Conservation (phyloP, 2,113 vertebrate species). For the Syrmaticus mikado region DNA sequence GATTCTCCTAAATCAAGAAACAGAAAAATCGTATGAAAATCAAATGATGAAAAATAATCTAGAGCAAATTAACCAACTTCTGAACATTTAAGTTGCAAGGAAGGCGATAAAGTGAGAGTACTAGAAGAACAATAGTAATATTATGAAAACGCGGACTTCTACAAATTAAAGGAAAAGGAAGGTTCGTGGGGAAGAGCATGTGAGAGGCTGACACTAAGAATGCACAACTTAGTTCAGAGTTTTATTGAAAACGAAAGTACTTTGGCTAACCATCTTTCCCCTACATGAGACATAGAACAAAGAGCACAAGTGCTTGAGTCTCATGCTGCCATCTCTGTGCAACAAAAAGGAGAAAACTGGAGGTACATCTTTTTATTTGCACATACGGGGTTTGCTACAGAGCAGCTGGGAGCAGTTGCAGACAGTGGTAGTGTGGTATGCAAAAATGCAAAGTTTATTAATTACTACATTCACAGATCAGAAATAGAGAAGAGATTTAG, state of each 20-base stretch:
- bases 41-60: not conserved
- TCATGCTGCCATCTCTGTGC: not conserved
- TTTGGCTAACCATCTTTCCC: not conserved
- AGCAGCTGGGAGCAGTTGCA: not conserved
- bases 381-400: not conserved
- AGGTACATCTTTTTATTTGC: not conserved
- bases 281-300: not conserved
- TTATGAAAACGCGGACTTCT: not conserved
- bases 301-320: not conserved
- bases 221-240: not conserved
- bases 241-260: not conserved
- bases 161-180: not conserved
- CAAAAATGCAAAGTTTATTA: not conserved
- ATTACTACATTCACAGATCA: not conserved
- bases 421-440: not conserved
- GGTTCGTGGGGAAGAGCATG: not conserved
- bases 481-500: not conserved
- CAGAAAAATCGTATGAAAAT: not conserved
- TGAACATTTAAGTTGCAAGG: not conserved
- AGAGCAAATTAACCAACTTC: not conserved
- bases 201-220: not conserved
- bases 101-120: not conserved
- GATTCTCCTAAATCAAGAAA: not conserved
- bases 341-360: not conserved
- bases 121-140: not conserved